Evolutionary conservation across 1,140 invertebrate genomes (phyloP), one percentile per base, ranked within the genome.

Genomic region (Nebria ingens): DNA sequence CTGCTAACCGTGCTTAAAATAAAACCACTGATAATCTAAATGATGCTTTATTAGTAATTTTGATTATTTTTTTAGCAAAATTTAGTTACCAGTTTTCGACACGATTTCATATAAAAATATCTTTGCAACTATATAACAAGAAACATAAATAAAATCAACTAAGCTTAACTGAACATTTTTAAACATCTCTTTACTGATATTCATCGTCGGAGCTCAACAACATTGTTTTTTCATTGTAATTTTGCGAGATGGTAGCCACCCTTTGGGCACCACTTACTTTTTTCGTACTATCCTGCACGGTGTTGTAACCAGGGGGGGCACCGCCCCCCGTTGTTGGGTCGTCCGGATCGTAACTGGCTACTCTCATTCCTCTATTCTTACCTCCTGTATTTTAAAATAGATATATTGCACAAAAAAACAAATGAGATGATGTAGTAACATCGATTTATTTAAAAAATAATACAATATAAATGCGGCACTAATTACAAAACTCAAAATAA

Each of bases 141-240:
- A 9, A 45, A 45, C 40, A 45, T 45, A 45, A 51, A 51, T n/a
- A 51, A 20, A 2, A 51, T 13, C 13, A 21, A 21, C n/a, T 20
- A 51, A 51, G 25, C 20, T 71, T 34, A 34, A n/a, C n/a, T 34
- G n/a, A 6, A 34, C 25, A 34, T 34, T 9, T 34, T 9, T 34
- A 34, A 9, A 34, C 25, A 34, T 34, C 6, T 34, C 6, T 34
- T 74, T 80, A 95, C 79, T 93, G 91, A 75, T 95, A 95, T 74
- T 97, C 94, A 73, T 97, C 94, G 71, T 97, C 94, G 56, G 93
- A 96, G 74, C 91, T 95, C 55, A 97, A 80, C 53, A 97, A 78
- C 77, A 94, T 93, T 19, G 93, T 93, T 75, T 97, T 97, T 75
- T 97, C 94, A 73, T 91, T 94, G 75, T 94, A 93, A 68, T 88